Evolutionary conservation across 2,888 invertebrate genomes (phyloP), one percentile per base, ranked within the genome.

Genomic region (Scaptomyza caliginosa): DNA sequence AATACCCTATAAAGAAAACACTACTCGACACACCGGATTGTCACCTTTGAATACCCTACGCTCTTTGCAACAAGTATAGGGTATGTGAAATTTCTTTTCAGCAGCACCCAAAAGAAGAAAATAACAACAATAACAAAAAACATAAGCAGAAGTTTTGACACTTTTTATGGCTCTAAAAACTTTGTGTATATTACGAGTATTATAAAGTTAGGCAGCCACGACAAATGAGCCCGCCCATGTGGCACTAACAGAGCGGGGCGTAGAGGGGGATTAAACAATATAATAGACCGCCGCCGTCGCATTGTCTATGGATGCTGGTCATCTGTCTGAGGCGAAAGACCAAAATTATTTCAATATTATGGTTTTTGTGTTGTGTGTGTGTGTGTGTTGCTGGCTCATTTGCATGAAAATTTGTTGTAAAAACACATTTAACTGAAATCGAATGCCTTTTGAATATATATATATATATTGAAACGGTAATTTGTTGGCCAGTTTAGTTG

Each of bases 341-440:
- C 56, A 67, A 16, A 38, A 13, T 7, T 28, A 28, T 51, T 45
- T 19, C 38, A 11, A 34, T 21, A 11, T 4, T 17, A 6, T 10
- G 2, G 10, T 17, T 11, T 4, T 23, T 16, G n/a, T n/a, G n/a
- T n/a, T n/a, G n/a, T n/a, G n/a, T n/a, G n/a, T n/a, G n/a, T n/a
- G n/a, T n/a, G n/a, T n/a, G n/a, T n/a, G 4, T 13, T 10, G 5
- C 4, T 21, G 13, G 3, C 65, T 67, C 81, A 87, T 84, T 87
- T 84, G 84, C 86, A 84, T 84, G 76, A 70, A 85, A 79, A 84
- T 83, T 72, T 82, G 79, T 83, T 85, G 69, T n/a, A n/a, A 78
- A 83, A 78, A 85, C 46, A 52, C 68, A 77, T 83, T 75, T 70
- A 84, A 75, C 78, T 67, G 86, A 80, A 60, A 84, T 71, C 84